Conservation (phyloP, 1,140 invertebrate species). For the Temnothorax longispinosus region DNA sequence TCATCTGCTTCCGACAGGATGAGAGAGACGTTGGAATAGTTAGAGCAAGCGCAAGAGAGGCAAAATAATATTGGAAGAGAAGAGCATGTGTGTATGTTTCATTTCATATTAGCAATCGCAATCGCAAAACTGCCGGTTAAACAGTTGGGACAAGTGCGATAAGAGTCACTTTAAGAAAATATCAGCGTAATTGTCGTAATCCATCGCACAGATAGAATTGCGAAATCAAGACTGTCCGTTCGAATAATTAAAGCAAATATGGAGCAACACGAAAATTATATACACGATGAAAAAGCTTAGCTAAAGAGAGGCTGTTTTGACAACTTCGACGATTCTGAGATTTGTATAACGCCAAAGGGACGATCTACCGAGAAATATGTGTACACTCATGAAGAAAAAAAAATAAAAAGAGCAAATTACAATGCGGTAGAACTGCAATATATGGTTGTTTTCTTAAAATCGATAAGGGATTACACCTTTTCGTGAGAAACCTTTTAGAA, state of each 20-base stretch:
- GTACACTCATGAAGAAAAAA: conserved; percentile 16
- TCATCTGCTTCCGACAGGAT: not conserved
- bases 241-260: conserved; percentile 1
- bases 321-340: conserved; percentile 26
- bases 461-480: not conserved
- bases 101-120: conserved; percentile 2
- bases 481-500: not conserved
- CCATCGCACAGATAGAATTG: not conserved
- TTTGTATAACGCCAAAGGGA: conserved; percentile 29
- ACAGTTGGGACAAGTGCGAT: not conserved
- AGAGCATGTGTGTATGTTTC: not conserved
- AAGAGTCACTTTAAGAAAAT: not conserved
- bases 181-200: conserved; percentile 21
- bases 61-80: not conserved
- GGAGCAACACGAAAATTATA: conserved; percentile 1
- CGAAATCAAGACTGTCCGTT: conserved; percentile 39
- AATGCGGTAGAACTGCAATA: conserved; percentile 16
- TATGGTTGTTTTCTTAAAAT: not conserved
- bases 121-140: not conserved
- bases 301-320: not conserved
- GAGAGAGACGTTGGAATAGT: not conserved
- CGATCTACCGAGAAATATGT: conserved; percentile 36
- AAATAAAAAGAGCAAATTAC: conserved; percentile 46
- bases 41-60: not conserved
- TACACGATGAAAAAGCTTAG: conserved; percentile 1